Base-by-base conservation (phyloP, 2,888 invertebrate genomes). In the Tachina lurida region DNA sequence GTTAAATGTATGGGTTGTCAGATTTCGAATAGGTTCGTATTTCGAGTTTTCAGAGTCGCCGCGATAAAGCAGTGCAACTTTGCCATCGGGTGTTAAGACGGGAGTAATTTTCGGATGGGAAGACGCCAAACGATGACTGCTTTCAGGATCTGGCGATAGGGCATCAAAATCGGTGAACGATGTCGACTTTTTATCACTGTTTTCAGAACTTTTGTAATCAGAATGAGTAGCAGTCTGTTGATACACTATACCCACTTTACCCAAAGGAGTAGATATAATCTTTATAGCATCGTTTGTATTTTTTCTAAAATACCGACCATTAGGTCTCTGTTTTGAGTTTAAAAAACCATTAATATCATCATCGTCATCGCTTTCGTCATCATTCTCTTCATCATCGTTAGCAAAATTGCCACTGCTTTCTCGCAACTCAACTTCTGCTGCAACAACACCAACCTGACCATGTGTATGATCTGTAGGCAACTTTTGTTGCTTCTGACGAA, bases 1-100 rank as follows among this genome's bases (percentile, higher is more conserved):
- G 70, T 89, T 89, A 78, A 91, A 93, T 89, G 92, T 93, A 88
- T 92, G 92, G 56, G 91, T 92, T 73, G 93, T 93, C 65, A 93
- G 88, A 89, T 93, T 93, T 87, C 92, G 90, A 83, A 93, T 93
- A 60, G 93, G 93, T 89, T 93, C 93, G 88, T 93, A 93, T 89
- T 93, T 93, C 70, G 92, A 91, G 87, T 91, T 92, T 89, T 92
- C 92, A 86, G 93, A 93, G 89, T 92, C 93, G 88, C 93, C 93
- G 81, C 93, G 93, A 88, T 93, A 93, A 89, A 93, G 91, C 89
- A 93, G 91, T 86, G 93, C 93, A 90, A 93, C 93, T 90, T 93
- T 93, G 89, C 93, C 93, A 91, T 93, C 93, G 88, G 93, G 91
- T 87, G 93, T 93, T 89, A 93, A 90, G 79, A 93, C 93, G 52